Evolutionary conservation across 1,140 invertebrate genomes (phyloP), one percentile per base, ranked within the genome.

Genomic region (Dufourea novaeangliae): DNA sequence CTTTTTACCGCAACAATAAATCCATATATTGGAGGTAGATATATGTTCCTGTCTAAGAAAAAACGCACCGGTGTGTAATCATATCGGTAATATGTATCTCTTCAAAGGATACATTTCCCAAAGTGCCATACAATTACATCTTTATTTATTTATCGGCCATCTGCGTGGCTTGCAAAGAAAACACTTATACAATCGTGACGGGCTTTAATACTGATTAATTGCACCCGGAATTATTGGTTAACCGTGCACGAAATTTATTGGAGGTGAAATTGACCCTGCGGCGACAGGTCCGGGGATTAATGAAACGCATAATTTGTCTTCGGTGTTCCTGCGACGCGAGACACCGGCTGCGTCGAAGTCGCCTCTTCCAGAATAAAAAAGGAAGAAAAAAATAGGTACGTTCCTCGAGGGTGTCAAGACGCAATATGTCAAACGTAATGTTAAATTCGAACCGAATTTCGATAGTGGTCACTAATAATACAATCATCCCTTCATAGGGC

Each of bases 241-340:
- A 56, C 52, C 32, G 34, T 27, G 34, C 2, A 20, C 17, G 52
- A 17, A 20, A 69, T 69, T 56, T 25, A 56, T 29, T 69, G 67
- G n/a, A 69, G 56, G 67, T 69, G 67, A 69, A 69, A 69, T 39
- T 20, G 34, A 56, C 22, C 52, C 67, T 25, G 52, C 52, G 67
- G 52, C 50, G 34, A 69, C 34, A n/a, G n/a, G 8, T n/a, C 20
- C 6, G 32, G 20, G 57, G 57, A 37, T 69, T 39, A 69, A 69
- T 69, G 34, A 68, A 17, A 41, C 34, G 34, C 32, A 22, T 54
- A 69, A 69, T 69, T 69, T 41, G 52, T 39, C 52, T 56, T 29
- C 41, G 63, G 25, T 20, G 17, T 29, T 29, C 2, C 25, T 17
- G 14, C n/a, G 25, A 25, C 32, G 27, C 14, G 22, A 46, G 12